Percentiles rank a stretch among this genome's conserved stretches.
Evolutionary conservation across 1,140 invertebrate genomes (phyloP).

Genomic region (Mya arenaria): DNA sequence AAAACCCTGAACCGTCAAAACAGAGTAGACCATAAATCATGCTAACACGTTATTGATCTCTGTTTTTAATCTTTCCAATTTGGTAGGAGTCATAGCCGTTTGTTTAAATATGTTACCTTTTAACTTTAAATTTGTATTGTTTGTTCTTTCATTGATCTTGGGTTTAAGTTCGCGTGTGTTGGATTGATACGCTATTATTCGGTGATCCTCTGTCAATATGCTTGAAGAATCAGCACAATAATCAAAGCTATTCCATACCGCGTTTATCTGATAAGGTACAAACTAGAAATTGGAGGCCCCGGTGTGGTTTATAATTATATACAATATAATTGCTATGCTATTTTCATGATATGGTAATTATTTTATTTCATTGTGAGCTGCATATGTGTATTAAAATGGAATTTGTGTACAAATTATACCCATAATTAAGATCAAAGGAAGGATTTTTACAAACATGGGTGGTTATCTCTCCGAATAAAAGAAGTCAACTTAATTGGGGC

Average conservation of each 20-base stretch:
- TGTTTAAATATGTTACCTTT: conserved; percentile 50
- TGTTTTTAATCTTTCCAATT: neutral
- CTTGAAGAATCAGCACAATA: conserved; percentile 19
- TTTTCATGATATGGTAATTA: too few species aligned
- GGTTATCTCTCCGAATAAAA: too few species aligned
- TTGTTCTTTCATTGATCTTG: conserved; percentile 39
- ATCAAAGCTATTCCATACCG: conserved; percentile 42
- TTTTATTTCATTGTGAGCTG: too few species aligned
- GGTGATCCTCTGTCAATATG: conserved; percentile 50
- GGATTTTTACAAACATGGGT: too few species aligned
- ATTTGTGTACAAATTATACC: too few species aligned
- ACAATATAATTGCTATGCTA: too few species aligned
- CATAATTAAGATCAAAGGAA: too few species aligned
- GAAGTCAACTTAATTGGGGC: too few species aligned
- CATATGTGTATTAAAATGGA: too few species aligned
- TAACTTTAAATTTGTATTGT: conserved; percentile 50
- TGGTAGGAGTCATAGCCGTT: conserved; percentile 31
- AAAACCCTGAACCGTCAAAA: too few species aligned
- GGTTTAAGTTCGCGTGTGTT: conserved; percentile 46
- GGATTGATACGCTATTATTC: conserved; percentile 19
- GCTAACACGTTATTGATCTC: conserved; percentile 27
- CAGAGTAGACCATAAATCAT: conserved; percentile 43
- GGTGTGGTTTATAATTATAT: too few species aligned
- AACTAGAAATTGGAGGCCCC: conserved; percentile 27
- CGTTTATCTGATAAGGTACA: conserved; percentile 37